Percentiles rank a stretch among this genome's conserved stretches.
phyloP scores from a whole-genome alignment of 2,797 vertebrate genomes.

The Poecilia picta region DNA sequence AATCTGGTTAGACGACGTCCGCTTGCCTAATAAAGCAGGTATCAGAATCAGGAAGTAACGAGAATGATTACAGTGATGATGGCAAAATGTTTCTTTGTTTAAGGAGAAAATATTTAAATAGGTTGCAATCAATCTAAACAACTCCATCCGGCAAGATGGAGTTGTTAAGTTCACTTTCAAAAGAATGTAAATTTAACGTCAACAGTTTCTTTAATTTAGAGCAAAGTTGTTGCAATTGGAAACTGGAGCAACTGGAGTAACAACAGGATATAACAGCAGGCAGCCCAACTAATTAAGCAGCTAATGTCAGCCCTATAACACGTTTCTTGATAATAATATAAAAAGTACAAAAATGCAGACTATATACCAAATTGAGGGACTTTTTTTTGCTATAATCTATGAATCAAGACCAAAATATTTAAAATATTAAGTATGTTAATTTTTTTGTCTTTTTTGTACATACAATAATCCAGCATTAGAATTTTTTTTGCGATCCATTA shows the following conservation, averaged over 20 bases:
- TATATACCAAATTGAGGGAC: background rate
- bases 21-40: background rate
- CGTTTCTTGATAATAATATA: background rate
- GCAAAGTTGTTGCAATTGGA: too few species aligned
- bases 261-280: background rate
- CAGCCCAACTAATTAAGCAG: background rate
- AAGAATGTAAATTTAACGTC: too few species aligned
- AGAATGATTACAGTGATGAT: background rate
- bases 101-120: background rate
- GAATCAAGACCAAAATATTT: background rate
- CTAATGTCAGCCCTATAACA: background rate
- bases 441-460: too few species aligned
- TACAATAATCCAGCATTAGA: too few species aligned
- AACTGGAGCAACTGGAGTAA: too few species aligned
- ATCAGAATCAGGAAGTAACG: background rate
- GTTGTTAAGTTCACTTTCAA: too few species aligned
- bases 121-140: background rate
- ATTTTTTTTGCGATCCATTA: too few species aligned
- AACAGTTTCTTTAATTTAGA: too few species aligned
- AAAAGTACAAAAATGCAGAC: too few species aligned
- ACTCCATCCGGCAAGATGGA: too few species aligned
- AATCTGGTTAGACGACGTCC: background rate
- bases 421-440: too few species aligned
- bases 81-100: background rate
- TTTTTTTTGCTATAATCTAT: background rate